These are phyloP conservation scores for Cordylochernes scorpioides DNA, from an alignment of 2,888 invertebrate species.

Conservation along the genomic window DNA sequence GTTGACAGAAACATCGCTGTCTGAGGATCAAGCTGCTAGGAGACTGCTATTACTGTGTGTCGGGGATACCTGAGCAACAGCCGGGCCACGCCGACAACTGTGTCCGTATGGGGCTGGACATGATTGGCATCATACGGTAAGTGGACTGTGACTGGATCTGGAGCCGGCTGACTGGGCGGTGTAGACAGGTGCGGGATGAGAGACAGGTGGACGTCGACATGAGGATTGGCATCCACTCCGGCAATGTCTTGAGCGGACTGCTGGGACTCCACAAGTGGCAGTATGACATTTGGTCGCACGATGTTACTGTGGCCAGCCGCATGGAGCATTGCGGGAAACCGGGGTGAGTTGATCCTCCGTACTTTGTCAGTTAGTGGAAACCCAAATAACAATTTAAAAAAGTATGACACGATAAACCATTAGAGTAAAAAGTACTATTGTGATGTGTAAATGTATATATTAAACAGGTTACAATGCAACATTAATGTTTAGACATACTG, in stretches of 20 bases:
- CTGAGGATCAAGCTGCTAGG: constrained; percentile 71
- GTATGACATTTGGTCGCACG: constrained; percentile 69
- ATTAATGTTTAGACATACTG: too few species aligned
- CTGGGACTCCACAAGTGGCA: constrained; percentile 84
- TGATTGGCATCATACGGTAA: constrained; percentile 65
- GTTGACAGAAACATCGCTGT: constrained; percentile 22
- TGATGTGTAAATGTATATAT: too few species aligned
- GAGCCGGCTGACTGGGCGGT: constrained; percentile 28
- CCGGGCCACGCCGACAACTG: constrained; percentile 62
- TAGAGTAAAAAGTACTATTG: too few species aligned
- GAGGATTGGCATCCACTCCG: constrained; percentile 84
- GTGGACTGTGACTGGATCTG: constrained; percentile 21
- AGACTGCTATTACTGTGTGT: constrained; percentile 77
- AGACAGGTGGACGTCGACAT: constrained; percentile 65
- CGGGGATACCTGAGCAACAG: constrained; percentile 51
- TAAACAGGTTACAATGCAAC: too few species aligned
- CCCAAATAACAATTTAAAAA: not conserved
- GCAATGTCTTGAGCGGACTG: constrained; percentile 65
- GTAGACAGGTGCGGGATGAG: constrained; percentile 32
- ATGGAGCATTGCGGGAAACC: constrained; percentile 76
- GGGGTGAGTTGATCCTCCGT: constrained; percentile 42
- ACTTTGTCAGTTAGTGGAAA: not conserved
- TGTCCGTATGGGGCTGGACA: constrained; percentile 62
- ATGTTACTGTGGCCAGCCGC: constrained; percentile 75
- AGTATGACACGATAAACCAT: too few species aligned